These are phyloP conservation scores for Diorhabda sublineata DNA, from an alignment of 1,140 invertebrate genomes.

Conservation along the genomic window DNA sequence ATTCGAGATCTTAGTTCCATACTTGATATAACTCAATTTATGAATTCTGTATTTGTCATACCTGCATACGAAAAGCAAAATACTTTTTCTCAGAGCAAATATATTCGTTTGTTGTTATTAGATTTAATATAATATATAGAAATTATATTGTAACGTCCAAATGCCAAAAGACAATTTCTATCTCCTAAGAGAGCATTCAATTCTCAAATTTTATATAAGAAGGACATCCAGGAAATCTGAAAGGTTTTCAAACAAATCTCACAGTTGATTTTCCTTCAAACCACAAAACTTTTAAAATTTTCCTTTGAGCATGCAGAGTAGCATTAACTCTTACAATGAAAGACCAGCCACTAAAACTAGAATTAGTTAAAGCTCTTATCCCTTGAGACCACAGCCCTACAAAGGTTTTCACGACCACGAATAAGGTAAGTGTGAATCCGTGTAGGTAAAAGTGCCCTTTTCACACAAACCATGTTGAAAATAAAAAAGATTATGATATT, in stretches of 20 bases:
- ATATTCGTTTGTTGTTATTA: too few species aligned
- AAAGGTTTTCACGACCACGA: slow-evolving; percentile 10
- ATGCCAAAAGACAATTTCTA: too few species aligned
- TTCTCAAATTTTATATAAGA: too few species aligned
- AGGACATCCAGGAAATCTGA: too few species aligned
- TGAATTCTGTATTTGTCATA: too few species aligned
- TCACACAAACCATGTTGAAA: background rate
- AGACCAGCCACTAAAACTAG: slow-evolving; percentile 7
- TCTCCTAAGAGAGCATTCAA: too few species aligned
- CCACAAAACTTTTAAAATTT: background rate
- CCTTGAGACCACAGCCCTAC: slow-evolving; percentile 5
- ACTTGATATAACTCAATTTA: too few species aligned
- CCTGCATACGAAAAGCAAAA: too few species aligned
- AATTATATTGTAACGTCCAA: too few species aligned
- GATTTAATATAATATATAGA: too few species aligned
- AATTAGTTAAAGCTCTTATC: slow-evolving; percentile 16
- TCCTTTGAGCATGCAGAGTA: slow-evolving; percentile 10
- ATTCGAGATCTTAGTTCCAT: too few species aligned
- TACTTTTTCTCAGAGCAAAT: too few species aligned
- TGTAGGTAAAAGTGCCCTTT: slow-evolving; percentile 17
- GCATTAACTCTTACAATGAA: slow-evolving; percentile 9
- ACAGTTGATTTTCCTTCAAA: background rate
- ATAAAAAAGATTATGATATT: background rate
- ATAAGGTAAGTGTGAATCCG: slow-evolving; percentile 23
- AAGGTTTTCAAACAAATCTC: background rate